Percentiles rank a stretch among this genome's conserved stretches.
These are phyloP conservation scores for Actinia tenebrosa DNA, from an alignment of 64 coral and sea anemone genomes.

Conservation along the genomic window DNA sequence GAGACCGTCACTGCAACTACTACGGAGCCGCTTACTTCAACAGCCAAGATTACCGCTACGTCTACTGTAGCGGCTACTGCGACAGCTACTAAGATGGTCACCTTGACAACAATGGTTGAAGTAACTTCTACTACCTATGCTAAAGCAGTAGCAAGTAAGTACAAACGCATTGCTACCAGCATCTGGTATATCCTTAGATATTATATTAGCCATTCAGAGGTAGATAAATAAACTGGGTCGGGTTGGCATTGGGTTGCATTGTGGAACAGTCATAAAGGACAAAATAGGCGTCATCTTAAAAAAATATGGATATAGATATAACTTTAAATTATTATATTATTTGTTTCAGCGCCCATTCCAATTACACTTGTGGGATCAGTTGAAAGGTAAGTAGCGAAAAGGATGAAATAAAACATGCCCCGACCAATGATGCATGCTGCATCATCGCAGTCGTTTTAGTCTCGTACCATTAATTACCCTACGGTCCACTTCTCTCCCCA, in stretches of 20 bases:
- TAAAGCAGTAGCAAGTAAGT: constrained; percentile 4
- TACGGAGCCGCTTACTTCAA: constrained; percentile 17
- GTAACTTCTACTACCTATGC: constrained; percentile 19
- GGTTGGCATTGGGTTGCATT: too few species aligned
- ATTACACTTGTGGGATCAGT: neutral
- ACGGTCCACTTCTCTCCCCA: too few species aligned
- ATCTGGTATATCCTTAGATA: neutral
- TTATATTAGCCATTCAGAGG: neutral
- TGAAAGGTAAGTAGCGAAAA: neutral
- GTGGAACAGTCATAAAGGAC: too few species aligned
- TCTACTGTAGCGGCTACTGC: constrained; percentile 10
- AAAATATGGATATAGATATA: too few species aligned
- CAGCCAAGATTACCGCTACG: constrained; percentile 35
- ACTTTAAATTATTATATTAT: too few species aligned
- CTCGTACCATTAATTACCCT: too few species aligned
- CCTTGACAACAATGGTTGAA: constrained; percentile 30
- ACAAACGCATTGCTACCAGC: neutral
- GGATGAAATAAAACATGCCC: neutral
- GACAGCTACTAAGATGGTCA: constrained; percentile 20
- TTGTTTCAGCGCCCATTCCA: neutral
- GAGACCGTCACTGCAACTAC: constrained; percentile 5
- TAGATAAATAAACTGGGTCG: too few species aligned
- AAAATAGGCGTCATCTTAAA: too few species aligned
- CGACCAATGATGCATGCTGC: neutral
- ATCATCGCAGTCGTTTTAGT: too few species aligned